Evolutionary conservation across 2,113 vertebrate genomes (phyloP), one percentile per base, ranked within the genome.

Genomic region (Cnemophilus loriae): DNA sequence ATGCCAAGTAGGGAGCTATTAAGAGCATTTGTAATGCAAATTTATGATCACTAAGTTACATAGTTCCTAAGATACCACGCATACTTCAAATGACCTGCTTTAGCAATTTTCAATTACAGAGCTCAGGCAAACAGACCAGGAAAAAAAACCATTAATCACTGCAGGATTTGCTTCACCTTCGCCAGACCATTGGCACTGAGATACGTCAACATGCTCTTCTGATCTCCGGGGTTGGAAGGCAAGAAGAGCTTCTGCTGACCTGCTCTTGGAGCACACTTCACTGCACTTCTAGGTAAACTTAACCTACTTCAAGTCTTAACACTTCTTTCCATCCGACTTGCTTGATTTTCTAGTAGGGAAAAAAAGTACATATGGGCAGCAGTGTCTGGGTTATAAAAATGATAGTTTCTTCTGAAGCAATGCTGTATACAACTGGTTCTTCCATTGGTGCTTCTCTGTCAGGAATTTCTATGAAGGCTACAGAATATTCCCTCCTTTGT

Each of bases 11-110:
- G 85, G n/a, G 50, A 89, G 41, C 67, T 84, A 14, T 73, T 73
- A 86, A 2, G 6, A 88, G 42, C 17, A 95, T 89, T 97, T 96
- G 52, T 96, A 91, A 96, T 96, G 91, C 87, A 96, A 93, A 97
- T 95, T 82, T 90, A 95, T 76, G 69, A 93, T 95, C 91, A 78
- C 49, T 68, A 50, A 77, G n/a, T 85, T 90, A 44, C n/a, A n/a
- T 32, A 92, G 75, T 95, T 94, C 79, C 75, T 91, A 76, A 89
- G 81, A 95, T 95, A 68, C 84, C 78, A 91, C 63, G 85, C 81
- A 91, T 95, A 87, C 28, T 90, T 96, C 50, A 91, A 83, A 69
- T 97, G 35, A 80, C 80, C 41, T 90, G 81, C 84, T 94, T 91
- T 83, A 94, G 75, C 39, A 89, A 37, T 89, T 94, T 95, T 69